Conservation (phyloP, 1,140 invertebrate genomes). For the Argopecten irradians region DNA sequence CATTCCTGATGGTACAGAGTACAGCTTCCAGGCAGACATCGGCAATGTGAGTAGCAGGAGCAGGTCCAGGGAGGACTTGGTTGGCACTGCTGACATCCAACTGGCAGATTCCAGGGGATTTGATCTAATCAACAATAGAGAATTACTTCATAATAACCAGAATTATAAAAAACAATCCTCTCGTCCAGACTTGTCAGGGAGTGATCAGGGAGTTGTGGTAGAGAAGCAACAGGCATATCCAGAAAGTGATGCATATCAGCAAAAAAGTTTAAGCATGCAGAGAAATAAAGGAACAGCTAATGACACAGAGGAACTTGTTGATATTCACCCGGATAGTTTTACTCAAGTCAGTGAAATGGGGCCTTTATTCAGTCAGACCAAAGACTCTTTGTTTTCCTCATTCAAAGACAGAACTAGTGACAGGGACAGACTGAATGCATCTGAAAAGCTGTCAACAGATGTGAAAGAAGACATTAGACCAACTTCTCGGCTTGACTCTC, state of each 20-base stretch:
- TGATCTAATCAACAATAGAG: constrained; percentile 42
- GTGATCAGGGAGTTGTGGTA: background rate
- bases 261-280: background rate
- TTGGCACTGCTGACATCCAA: constrained; percentile 49
- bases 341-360: background rate
- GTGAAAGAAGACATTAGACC: too few relatives aligned
- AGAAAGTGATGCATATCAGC: background rate
- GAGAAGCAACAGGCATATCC: background rate
- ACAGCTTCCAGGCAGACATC: constrained; percentile 40
- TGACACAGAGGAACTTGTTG: background rate
- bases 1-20: constrained; percentile 56
- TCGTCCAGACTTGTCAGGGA: background rate
- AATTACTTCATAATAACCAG: background rate
- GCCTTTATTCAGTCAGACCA: background rate
- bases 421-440: background rate
- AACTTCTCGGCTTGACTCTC: background rate
- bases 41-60: constrained; percentile 25
- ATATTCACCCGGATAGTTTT: background rate
- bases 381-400: background rate
- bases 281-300: background rate
- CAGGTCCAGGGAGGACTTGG: constrained; percentile 41
- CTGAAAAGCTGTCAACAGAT: too few relatives aligned
- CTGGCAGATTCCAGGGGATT: constrained; percentile 51
- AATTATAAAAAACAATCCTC: background rate
- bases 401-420: background rate